Base-by-base conservation (phyloP, 2,113 vertebrate genomes). In the Strix uralensis region DNA sequence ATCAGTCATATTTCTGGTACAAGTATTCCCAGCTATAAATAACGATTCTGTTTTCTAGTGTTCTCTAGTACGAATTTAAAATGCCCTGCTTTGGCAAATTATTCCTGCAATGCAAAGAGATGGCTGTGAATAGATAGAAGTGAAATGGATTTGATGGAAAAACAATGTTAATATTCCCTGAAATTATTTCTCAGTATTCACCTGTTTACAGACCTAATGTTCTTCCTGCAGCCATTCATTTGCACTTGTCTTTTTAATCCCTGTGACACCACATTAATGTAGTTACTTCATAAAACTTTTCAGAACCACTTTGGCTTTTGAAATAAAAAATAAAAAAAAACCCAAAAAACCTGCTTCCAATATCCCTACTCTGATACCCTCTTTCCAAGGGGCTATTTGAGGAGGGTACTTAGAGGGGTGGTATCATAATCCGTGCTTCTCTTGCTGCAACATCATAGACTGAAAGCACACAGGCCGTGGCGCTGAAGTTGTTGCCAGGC, bases 11-110 rank as follows among this genome's bases (percentile, higher is more conserved):
- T 94, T 96, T 96, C 57, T 93, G 69, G 88, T 95, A 89, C 57
- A 93, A 95, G 61, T 91, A 93, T 78, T 86, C 59, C 54, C 27
- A 84, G 72, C 88, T 96, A 92, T 92, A 95, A 96, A 96, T 96
- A 95, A 81, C 51, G 81, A 32, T 86, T 88, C 77, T 89, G 72
- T 91, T 97, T 95, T 97, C 69, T 86, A 51, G n/a, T 92, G 69
- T 90, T 93, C 83, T 93, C 47, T 86, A 65, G 42, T 72, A 52
- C 0, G 7, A 88, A 92, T 88, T 91, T 86, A 57, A 92, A 94
- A 84, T 72, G 36, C 58, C 40, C 21, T 94, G 47, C 62, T 93
- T 66, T 81, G 51, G 51, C 38, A 81, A 49, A 88, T 86, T 84
- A 79, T 86, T 88, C 47, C 30, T 72, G n/a, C 80, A 88, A 47